phyloP scores from a whole-genome alignment of 2,888 invertebrate species.

The Athalia cordata region DNA sequence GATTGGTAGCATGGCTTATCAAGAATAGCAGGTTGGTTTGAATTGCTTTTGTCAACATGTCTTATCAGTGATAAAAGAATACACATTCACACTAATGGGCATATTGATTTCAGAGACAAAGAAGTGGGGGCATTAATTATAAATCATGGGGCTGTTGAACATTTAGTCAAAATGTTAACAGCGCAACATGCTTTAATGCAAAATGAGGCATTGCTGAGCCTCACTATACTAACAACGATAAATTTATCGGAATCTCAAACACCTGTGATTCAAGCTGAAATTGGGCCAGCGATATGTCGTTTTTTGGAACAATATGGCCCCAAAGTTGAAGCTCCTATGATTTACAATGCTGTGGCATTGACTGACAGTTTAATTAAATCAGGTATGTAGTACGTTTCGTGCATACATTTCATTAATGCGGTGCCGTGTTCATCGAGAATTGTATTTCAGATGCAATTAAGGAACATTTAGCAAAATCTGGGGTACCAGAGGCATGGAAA shows the following conservation, averaged over 20 bases:
- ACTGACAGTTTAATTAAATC: constrained; percentile 74
- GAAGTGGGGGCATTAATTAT: constrained; percentile 74
- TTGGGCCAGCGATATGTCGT: constrained; percentile 75
- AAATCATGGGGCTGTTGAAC: constrained; percentile 80
- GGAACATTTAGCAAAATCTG: constrained; percentile 55
- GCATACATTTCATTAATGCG: not conserved
- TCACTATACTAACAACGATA: constrained; percentile 78
- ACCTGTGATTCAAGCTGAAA: constrained; percentile 74
- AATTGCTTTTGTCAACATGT: no score
- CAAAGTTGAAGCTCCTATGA: constrained; percentile 75
- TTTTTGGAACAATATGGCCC: constrained; percentile 75
- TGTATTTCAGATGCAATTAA: constrained; percentile 53
- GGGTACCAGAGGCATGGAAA: constrained; percentile 45
- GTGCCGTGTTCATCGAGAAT: not conserved
- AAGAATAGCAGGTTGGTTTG: constrained; percentile 77
- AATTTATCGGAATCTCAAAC: constrained; percentile 63
- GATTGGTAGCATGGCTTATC: constrained; percentile 86
- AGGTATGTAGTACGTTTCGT: constrained; percentile 56
- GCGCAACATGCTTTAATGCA: constrained; percentile 92
- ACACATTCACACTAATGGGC: no score
- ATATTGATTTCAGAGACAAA: constrained; percentile 63
- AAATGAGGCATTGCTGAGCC: constrained; percentile 85
- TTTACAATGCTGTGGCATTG: constrained; percentile 75
- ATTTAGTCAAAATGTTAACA: constrained; percentile 87
- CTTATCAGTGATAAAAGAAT: constrained; percentile 29